Conservation (phyloP, 2,113 vertebrate species). For the Thalassoma bifasciatum region DNA sequence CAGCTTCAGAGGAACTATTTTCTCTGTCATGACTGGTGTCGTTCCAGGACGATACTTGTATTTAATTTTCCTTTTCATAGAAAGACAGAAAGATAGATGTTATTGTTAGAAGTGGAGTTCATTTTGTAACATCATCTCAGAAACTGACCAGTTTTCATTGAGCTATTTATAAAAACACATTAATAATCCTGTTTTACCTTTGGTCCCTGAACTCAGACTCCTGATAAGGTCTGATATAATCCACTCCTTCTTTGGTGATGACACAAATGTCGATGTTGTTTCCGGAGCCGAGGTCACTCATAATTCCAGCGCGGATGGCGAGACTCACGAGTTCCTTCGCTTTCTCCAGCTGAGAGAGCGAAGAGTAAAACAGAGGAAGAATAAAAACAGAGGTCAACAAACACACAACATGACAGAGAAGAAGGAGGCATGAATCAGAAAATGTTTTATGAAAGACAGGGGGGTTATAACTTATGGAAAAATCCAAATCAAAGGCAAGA, state of each 20-base stretch:
- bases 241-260: constrained; percentile 80
- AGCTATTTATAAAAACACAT: too few relatives aligned
- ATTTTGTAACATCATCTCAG: too few relatives aligned
- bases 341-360: constrained; percentile 76
- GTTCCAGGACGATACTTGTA: constrained; percentile 78
- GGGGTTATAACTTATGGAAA: too few relatives aligned
- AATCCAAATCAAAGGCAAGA: too few relatives aligned
- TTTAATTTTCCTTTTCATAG: constrained; percentile 69
- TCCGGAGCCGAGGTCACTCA: constrained; percentile 88
- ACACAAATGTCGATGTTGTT: constrained; percentile 88
- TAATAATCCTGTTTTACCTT: constrained; percentile 46
- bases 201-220: constrained; percentile 67
- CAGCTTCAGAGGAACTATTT: constrained; percentile 71
- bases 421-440: not conserved
- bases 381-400: not conserved
- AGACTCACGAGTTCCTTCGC: constrained; percentile 82
- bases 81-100: not conserved
- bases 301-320: constrained; percentile 86
- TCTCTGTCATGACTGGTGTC: constrained; percentile 74
- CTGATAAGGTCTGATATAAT: constrained; percentile 80
- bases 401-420: too few relatives aligned
- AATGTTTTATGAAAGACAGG: too few relatives aligned
- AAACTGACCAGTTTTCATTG: too few relatives aligned
- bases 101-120: too few relatives aligned
- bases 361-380: rapidly evolving